Evolutionary conservation across 2,888 invertebrate genomes (phyloP), one percentile per base, ranked within the genome.

Genomic region (Drosophila anomalipes): DNA sequence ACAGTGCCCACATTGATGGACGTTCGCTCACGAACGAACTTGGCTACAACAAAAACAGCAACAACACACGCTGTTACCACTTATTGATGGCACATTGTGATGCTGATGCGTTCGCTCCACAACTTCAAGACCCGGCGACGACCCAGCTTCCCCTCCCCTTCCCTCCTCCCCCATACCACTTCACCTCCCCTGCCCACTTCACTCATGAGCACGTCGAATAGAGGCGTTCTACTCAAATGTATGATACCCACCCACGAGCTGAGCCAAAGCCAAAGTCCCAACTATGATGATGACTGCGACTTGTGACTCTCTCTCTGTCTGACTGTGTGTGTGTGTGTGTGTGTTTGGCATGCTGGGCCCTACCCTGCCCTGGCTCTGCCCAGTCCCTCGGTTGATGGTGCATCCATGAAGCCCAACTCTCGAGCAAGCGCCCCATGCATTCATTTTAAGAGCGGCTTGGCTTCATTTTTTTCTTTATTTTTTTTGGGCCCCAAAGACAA

Each of bases 191-290:
- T 30, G 63, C 63, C 39, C 73, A 68, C 75, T 68, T 65, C 74
- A 74, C 85, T 84, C 82, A 77, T 87, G 90, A 74, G 83, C 84
- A 89, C 84, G 84, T 89, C 90, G 83, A 90, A 92, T 91, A 92
- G 86, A 89, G 92, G 92, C 92, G 92, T 92, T 91, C 89, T 92
- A 86, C 86, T 91, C 92, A 92, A 92, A 92, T 92, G 92, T 91
- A 92, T 91, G 92, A 92, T 92, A 91, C 92, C 92, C 92, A 92
- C 92, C 92, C 92, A 92, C 92, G 92, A 92, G 91, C 92, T 83
- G 79, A 85, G 81, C 73, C 65, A 49, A 54, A 79, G 66, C 67
- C 64, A 63, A 37, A 68, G 71, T 60, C 39, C 68, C 80, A 89
- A 89, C 91, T 91, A 91, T 91, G 91, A 89, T 90, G 87, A 89